A percentile compares a stretch with the other conserved stretches of the same genome.
Conservation (phyloP, 2,797 vertebrate genomes). For the Periparus ater region DNA sequence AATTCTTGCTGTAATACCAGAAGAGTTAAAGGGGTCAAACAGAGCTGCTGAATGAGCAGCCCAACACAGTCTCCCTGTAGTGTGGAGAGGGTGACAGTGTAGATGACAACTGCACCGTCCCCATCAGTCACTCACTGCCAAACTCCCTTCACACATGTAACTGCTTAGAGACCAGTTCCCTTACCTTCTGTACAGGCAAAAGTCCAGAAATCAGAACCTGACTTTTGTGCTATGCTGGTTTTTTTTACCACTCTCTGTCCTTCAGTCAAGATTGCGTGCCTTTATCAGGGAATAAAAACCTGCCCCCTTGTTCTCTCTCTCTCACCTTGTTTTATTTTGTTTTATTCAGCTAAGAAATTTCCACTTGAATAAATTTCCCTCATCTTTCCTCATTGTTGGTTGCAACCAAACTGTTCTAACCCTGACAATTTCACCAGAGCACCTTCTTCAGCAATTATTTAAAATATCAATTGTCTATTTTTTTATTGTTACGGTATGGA, state of each 20-base stretch:
- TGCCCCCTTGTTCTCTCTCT: neutral
- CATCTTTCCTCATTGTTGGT: neutral
- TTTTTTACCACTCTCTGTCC: neutral
- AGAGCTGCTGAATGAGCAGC: neutral
- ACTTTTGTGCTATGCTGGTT: fast-evolving
- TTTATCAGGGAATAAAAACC: neutral
- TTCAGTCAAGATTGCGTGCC: neutral
- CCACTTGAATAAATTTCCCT: neutral
- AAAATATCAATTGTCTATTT: neutral
- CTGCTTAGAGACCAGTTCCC: neutral
- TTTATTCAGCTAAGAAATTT: neutral
- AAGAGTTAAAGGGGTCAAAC: neutral
- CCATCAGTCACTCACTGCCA: neutral
- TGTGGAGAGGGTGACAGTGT: neutral
- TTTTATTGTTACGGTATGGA: neutral
- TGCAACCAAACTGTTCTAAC: neutral
- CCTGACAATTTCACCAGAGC: neutral
- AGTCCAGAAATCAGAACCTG: neutral
- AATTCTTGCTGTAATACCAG: fast-evolving
- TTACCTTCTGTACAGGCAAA: neutral
- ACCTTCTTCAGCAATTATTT: neutral
- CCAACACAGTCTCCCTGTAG: neutral
- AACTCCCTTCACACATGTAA: fast-evolving
- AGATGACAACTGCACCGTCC: neutral
- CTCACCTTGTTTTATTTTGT: neutral